Evolutionary conservation across 1,140 invertebrate species (phyloP).

Genomic region (Drosophila suzukii): DNA sequence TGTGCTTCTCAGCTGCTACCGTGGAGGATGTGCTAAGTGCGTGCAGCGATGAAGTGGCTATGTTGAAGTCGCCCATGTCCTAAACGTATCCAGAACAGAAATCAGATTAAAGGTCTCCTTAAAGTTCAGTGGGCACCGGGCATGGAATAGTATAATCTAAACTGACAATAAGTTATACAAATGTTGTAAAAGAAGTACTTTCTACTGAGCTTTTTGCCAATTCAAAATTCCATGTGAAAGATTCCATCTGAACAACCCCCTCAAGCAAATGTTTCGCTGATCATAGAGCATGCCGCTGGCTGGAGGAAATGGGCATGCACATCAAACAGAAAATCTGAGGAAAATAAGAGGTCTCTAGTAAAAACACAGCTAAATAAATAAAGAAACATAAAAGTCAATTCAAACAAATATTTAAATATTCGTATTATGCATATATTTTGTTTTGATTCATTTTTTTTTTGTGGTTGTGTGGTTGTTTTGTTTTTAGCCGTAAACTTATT

Average conservation of each 20-base stretch:
- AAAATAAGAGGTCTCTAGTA: slow-evolving; percentile 44
- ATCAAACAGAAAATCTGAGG: slow-evolving; percentile 28
- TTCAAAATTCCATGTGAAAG: background rate
- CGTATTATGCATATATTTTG: slow-evolving; percentile 73
- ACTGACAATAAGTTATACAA: background rate
- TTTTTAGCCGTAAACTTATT: slow-evolving; percentile 71
- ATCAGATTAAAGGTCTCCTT: slow-evolving; percentile 22
- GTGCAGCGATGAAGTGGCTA: slow-evolving; percentile 87
- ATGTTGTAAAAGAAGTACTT: background rate
- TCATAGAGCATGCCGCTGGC: slow-evolving; percentile 45
- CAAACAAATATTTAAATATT: slow-evolving; percentile 77
- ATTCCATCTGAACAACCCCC: slow-evolving; percentile 22
- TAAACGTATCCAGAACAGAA: slow-evolving; percentile 60
- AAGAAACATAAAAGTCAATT: slow-evolving; percentile 55
- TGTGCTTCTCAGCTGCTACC: slow-evolving; percentile 77
- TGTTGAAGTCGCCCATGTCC: slow-evolving; percentile 87
- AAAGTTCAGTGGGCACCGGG: slow-evolving; percentile 2
- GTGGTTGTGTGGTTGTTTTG: slow-evolving; percentile 38
- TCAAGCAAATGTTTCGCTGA: slow-evolving; percentile 16
- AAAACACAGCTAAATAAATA: slow-evolving; percentile 33
- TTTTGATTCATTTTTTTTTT: slow-evolving; percentile 47
- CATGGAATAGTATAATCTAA: slow-evolving; percentile 12
- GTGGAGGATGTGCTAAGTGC: slow-evolving; percentile 84
- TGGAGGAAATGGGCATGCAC: slow-evolving; percentile 42
- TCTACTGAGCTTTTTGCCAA: too few species aligned